Evolutionary conservation across 35 echinoderm and acorn worm species (phyloP).

Genomic region (Lytechinus pictus): DNA sequence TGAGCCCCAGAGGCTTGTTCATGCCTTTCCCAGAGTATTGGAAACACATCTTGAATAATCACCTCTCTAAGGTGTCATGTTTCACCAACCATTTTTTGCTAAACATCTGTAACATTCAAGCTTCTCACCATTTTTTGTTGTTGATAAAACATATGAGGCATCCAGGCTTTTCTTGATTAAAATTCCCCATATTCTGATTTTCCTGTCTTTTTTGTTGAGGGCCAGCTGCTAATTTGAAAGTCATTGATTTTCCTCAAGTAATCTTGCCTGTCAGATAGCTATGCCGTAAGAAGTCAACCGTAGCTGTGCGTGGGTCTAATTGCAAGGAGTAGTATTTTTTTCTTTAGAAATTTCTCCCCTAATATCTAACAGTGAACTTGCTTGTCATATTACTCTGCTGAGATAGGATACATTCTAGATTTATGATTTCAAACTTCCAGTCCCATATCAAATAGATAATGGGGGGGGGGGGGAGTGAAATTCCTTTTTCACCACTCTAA

Average conservation of each 20-base stretch:
- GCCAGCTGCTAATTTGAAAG: neutral
- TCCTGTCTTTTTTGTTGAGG: neutral
- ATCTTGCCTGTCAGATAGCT: neutral
- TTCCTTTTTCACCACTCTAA: no score
- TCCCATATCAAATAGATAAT: no score
- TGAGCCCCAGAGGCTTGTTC: neutral
- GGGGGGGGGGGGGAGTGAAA: no score
- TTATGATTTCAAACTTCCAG: no score
- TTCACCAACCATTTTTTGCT: neutral
- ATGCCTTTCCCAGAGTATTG: neutral
- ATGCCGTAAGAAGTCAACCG: neutral
- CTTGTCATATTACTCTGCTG: no score
- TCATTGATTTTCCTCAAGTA: neutral
- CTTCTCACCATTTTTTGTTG: no score
- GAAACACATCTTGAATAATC: neutral
- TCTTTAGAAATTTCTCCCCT: no score
- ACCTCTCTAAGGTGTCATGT: neutral
- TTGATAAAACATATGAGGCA: neutral
- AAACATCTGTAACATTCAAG: neutral
- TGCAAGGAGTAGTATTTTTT: no score
- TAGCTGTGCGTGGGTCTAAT: neutral
- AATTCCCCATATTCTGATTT: neutral
- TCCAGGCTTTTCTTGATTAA: neutral
- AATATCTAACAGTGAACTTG: no score
- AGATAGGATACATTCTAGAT: no score